Base-by-base conservation (phyloP, 2,113 vertebrate genomes). In the Mesoclemmys tuberculata region DNA sequence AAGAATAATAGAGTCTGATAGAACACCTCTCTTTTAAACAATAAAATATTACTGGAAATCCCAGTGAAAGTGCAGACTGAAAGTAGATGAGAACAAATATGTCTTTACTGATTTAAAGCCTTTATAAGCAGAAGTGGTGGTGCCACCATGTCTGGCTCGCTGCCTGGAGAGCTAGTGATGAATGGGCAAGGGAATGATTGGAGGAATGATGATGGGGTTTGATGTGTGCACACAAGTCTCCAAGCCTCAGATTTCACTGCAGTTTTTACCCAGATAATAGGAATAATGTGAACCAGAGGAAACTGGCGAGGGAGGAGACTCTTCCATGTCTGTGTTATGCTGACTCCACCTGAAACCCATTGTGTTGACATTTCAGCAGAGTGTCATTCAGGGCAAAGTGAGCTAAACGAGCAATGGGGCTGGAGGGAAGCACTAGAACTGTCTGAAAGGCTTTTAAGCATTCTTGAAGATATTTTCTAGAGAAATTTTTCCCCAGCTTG, bases 141-240 rank as follows among this genome's bases (percentile, higher is more conserved):
- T 98, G 98, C 97, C 97, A 97, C 96, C 82, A 26, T 97, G 96
- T 98, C 98, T 97, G 96, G 97, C 97, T 97, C 93, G 92, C 92
- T 93, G 97, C 95, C 96, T 97, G 95, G 93, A 95, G 88, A 94
- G 56, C 93, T 55, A 46, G 94, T 97, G 96, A 95, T 97, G 95
- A 97, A 97, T 97, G 97, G 97, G 89, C 93, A 95, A 80, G 29
- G 46, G 92, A 96, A 92, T 74, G 96, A 95, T 94, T 96, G 94
- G 89, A 90, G 91, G 82, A 94, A 54, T 54, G 88, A 92, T 94
- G 93, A 93, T 95, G 93, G 93, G 86, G 94, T 96, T 95, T 97
- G 97, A 95, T 96, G 93, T 95, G 85, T 92, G 78, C 84, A 74
- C 49, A 90, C 85, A 96, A 64, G 97, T 80, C 87, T 95, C 95